These are phyloP conservation scores for Grapholita molesta DNA, from an alignment of 1,140 invertebrate species.

Conservation along the genomic window DNA sequence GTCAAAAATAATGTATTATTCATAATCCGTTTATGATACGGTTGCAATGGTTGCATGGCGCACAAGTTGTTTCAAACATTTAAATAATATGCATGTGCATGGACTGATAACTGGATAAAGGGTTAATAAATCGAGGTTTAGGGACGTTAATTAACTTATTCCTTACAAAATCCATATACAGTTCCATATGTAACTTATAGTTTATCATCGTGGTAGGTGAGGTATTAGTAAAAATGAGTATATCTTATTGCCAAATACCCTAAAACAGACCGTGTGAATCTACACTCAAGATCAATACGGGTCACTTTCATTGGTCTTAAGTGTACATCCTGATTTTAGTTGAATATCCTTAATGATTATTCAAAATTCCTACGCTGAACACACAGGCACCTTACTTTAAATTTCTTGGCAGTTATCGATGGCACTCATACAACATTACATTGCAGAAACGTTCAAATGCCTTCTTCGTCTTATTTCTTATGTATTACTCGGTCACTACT, in stretches of 20 bases:
- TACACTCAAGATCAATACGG: no score
- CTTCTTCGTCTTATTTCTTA: slow-evolving; percentile 16
- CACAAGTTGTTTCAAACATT: neutral
- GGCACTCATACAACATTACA: slow-evolving; percentile 47
- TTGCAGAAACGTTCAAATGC: slow-evolving; percentile 35
- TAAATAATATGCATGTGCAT: neutral
- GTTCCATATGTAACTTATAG: neutral
- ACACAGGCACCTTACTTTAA: slow-evolving; percentile 68
- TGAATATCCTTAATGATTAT: slow-evolving; percentile 22
- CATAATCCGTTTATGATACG: neutral
- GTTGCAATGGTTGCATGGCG: neutral
- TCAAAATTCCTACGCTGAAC: slow-evolving; percentile 53
- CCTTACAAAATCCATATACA: neutral
- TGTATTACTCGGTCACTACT: neutral
- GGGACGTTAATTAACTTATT: neutral
- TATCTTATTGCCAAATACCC: slow-evolving; percentile 6
- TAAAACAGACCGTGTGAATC: neutral
- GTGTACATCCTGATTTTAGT: neutral
- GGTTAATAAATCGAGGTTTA: neutral
- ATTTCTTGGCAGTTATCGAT: slow-evolving; percentile 63
- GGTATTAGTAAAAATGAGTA: neutral
- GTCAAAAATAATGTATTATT: neutral
- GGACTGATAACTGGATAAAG: no score
- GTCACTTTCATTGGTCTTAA: no score
- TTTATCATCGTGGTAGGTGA: neutral